Base-by-base conservation (phyloP, 2,888 invertebrate genomes). In the Andrena flavipes region DNA sequence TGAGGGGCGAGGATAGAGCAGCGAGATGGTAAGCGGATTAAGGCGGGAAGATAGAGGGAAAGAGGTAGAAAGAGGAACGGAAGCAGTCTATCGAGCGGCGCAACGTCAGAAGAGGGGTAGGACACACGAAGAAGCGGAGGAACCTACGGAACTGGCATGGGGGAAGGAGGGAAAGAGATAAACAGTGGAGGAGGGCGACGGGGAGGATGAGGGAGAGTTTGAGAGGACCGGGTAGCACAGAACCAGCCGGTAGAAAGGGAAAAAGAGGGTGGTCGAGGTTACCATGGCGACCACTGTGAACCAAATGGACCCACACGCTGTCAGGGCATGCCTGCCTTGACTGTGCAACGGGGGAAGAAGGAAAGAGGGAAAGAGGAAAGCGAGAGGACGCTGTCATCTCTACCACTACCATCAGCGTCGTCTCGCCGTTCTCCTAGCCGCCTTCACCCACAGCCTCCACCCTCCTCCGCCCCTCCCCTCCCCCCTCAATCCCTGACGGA, bases 241-340 rank as follows among this genome's bases (percentile, higher is more conserved):
- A 78, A 80, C 26, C 74, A 76, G 82, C 76, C 68, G 82, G 73
- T 64, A 70, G 76, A 72, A 85, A 87, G 87, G 82, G 84, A 80
- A 84, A 86, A 87, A 90, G 85, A 84, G 87, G 90, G 88, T 88
- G 81, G 88, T 78, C 82, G 88, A 85, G 82, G 90, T 91, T 90
- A 82, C 90, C 87, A 89, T 90, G 87, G 85, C 88, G 84, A 90
- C 90, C 84, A 84, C 80, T 87, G 86, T 69, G 88, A 88, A 85
- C 86, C 89, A 90, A 90, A 88, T 90, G 90, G 90, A 88, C 89
- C 89, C 83, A 88, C 88, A 82, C 87, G 88, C 82, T 86, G 87
- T 82, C 86, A 79, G 78, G 78, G 84, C 71, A 80, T 83, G 88
- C 82, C 77, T 87, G 82, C 76, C 84, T 86, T 76, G 77, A 80